Base-by-base conservation (phyloP, 2,797 vertebrate genomes). In the Alcedo atthis region DNA sequence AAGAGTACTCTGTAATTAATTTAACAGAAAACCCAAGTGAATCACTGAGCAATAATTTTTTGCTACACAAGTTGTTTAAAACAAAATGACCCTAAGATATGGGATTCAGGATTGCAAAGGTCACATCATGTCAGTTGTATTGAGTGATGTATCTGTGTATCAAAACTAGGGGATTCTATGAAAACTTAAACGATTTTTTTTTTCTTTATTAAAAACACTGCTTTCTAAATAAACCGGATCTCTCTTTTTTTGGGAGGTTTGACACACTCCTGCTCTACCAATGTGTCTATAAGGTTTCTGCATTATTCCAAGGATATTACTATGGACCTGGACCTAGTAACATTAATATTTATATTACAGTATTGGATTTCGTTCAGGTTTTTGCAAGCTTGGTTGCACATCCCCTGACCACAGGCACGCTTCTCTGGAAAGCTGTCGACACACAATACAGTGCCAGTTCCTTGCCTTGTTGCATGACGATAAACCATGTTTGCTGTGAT, bases 391-490 rank as follows among this genome's bases (percentile, higher is more conserved):
- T 5, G 4, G 46, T 35, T 37, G 42, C 75, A 18, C 8, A 6
- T 42, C 1, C 8, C 13, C 28, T 71, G 77, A 35, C 33, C 45
- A 30, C 76, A 85, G 85, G 10, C 67, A 16, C 3, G 19, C 69
- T 80, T 25, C 26, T 40, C 43, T 9, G 76, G 10, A 35, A 48
- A 32, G 35, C 10, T 3, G 14, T 0, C 19, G 19, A 5, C 22
- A 9, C 0, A 15, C 26, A 18, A 12, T 1, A 16, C 28, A 3
- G 30, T 7, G 40, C 28, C 53, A 54, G 2, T 4, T 7, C 24
- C 5, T 2, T 17, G 28, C 46, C 9, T 15, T 37, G 17, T 59
- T 28, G 32, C 32, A 8, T 0, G 43, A 30, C 33, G 35, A 24
- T 2, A 5, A 12, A 61, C 18, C 32, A 33, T 9, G 55, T 32